Percentiles rank a stretch among this genome's conserved stretches.
phyloP scores from a whole-genome alignment of 1,140 invertebrate genomes.

The Caenorhabditis briggsae region DNA sequence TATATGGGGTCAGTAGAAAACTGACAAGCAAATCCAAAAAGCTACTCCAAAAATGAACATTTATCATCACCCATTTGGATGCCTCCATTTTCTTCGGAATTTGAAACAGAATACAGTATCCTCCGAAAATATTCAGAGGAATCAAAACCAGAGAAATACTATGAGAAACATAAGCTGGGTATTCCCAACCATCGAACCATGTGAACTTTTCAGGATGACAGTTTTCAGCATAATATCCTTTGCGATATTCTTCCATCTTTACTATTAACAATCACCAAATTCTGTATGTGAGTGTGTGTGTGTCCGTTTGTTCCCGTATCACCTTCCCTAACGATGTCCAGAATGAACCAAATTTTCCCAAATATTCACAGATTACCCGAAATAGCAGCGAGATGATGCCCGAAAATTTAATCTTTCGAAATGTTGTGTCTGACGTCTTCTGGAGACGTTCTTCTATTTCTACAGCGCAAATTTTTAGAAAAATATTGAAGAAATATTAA shows the following conservation, averaged over 20 bases:
- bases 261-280: too few species aligned
- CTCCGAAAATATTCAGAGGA: neutral
- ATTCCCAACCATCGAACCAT: slow-evolving; percentile 2
- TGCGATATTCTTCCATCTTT: neutral
- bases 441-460: too few species aligned
- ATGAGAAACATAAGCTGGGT: neutral
- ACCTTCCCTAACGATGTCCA: too few species aligned
- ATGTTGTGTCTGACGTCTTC: too few species aligned
- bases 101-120: slow-evolving; percentile 5
- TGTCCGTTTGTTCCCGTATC: too few species aligned
- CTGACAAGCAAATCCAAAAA: neutral
- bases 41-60: slow-evolving; percentile 1
- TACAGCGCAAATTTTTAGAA: too few species aligned
- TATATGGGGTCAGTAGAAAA: neutral
- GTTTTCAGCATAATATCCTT: neutral
- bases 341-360: too few species aligned
- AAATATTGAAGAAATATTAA: too few species aligned
- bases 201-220: neutral
- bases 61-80: neutral
- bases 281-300: too few species aligned
- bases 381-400: too few species aligned
- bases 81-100: slow-evolving; percentile 13
- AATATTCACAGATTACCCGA: too few species aligned
- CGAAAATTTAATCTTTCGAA: too few species aligned
- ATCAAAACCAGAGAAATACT: neutral